Conservation (phyloP, 1,140 invertebrate genomes). For the Dysdera silvatica region DNA sequence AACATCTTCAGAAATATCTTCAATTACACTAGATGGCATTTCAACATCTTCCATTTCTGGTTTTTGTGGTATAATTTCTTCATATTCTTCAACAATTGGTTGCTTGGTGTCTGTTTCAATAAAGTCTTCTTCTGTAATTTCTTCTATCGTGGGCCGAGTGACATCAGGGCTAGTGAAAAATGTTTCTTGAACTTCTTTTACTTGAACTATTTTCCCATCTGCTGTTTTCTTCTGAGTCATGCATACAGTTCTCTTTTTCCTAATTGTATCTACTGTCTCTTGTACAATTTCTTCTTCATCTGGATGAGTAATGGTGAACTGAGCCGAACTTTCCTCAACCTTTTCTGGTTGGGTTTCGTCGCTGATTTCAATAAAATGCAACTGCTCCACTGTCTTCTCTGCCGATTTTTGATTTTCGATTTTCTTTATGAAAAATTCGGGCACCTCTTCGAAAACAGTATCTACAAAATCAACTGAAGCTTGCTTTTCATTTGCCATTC, state of each 20-base stretch:
- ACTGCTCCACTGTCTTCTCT: not conserved
- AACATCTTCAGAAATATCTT: not conserved
- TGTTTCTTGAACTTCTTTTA: conserved; percentile 26
- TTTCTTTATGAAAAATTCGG: conserved; percentile 10
- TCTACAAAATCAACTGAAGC: conserved; percentile 14
- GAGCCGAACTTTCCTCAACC: conserved; percentile 25
- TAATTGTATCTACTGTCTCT: conserved; percentile 15
- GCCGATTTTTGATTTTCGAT: conserved; percentile 14
- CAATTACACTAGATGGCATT: not conserved
- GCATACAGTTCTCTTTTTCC: conserved; percentile 20
- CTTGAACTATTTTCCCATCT: conserved; percentile 20
- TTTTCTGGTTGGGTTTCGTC: conserved; percentile 28
- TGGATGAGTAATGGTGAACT: conserved; percentile 31
- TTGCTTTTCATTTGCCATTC: conserved; percentile 1
- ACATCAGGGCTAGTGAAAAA: conserved; percentile 1
- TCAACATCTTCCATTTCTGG: conserved; percentile 4
- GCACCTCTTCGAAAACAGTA: conserved; percentile 24
- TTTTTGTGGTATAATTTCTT: not conserved
- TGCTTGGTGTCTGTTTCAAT: conserved; percentile 1
- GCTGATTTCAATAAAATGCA: not conserved
- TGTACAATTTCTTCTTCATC: conserved; percentile 23
- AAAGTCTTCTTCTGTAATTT: conserved; percentile 6
- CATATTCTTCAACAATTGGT: conserved; percentile 19
- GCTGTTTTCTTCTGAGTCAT: conserved; percentile 20
- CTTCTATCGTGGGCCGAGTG: conserved; percentile 17